phyloP scores from a whole-genome alignment of 1,140 invertebrate species.

The Drosophila miranda region DNA sequence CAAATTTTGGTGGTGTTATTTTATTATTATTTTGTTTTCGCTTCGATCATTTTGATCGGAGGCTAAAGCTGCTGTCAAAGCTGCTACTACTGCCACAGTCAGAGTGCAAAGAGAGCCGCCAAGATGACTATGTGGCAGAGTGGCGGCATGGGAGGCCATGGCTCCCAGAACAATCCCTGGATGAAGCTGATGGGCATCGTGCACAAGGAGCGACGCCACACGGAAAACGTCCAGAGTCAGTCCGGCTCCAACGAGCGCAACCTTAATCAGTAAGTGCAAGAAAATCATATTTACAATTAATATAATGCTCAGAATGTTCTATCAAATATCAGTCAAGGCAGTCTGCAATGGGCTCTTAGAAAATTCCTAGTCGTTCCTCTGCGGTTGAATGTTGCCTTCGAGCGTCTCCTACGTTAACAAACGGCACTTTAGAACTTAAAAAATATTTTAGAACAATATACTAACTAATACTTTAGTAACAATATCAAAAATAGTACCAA shows the following conservation, averaged over 20 bases:
- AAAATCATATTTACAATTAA: too few species aligned
- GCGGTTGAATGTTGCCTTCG: too few species aligned
- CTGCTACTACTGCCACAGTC: constrained; percentile 38
- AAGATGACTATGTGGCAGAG: constrained; percentile 90
- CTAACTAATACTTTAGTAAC: too few species aligned
- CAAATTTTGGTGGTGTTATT: background rate
- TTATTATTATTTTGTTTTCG: constrained; percentile 1
- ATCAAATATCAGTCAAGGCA: too few species aligned
- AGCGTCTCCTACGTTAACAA: too few species aligned
- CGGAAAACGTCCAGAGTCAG: constrained; percentile 84
- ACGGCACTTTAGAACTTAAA: too few species aligned
- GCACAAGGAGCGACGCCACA: constrained; percentile 87
- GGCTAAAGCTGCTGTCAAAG: constrained; percentile 2
- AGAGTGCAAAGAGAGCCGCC: constrained; percentile 45
- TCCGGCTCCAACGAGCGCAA: constrained; percentile 85
- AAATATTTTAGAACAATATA: too few species aligned
- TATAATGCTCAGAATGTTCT: too few species aligned
- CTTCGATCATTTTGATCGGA: constrained; percentile 13
- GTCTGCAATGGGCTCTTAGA: too few species aligned
- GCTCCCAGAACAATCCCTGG: constrained; percentile 91
- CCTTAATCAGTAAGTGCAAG: constrained; percentile 86
- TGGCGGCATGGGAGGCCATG: constrained; percentile 86
- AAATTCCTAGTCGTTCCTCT: too few species aligned
- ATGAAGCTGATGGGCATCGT: constrained; percentile 92
- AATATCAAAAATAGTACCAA: too few species aligned